A percentile compares a stretch with the other conserved stretches of the same genome.
Evolutionary conservation across 1,140 invertebrate genomes (phyloP).

Genomic region (Arctopsyche grandis): DNA sequence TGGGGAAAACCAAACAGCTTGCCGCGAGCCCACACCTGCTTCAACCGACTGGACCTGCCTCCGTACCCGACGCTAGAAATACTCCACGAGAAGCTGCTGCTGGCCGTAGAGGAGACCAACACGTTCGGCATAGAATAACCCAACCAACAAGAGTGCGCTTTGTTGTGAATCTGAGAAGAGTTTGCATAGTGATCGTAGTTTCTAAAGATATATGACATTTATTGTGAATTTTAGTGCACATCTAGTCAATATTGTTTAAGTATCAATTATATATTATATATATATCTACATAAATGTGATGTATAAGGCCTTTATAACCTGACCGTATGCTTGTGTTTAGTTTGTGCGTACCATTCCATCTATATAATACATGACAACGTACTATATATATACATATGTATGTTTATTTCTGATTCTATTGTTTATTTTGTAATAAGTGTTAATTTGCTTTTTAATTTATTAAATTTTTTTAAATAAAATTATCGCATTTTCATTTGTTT

Average conservation of each 20-base stretch:
- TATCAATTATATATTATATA: slow-evolving; percentile 18
- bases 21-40: slow-evolving; percentile 96
- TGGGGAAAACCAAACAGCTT: slow-evolving; percentile 96
- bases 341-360: neutral
- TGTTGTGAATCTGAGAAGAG: slow-evolving; percentile 45
- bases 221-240: slow-evolving; percentile 50
- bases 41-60: slow-evolving; percentile 95
- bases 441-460: slow-evolving; percentile 42
- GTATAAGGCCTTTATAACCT: slow-evolving; percentile 20
- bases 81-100: slow-evolving; percentile 91
- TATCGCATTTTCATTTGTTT: neutral
- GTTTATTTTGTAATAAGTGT: slow-evolving; percentile 39
- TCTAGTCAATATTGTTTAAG: slow-evolving; percentile 53
- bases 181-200: slow-evolving; percentile 16
- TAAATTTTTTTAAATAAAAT: slow-evolving; percentile 18
- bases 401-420: slow-evolving; percentile 7
- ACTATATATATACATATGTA: neutral
- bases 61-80: slow-evolving; percentile 94
- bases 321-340: neutral
- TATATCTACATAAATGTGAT: neutral
- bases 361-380: too few species aligned
- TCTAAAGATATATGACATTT: slow-evolving; percentile 28
- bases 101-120: slow-evolving; percentile 97
- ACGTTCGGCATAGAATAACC: slow-evolving; percentile 95
- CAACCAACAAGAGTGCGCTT: slow-evolving; percentile 39